Evolutionary conservation across 2,113 vertebrate species (phyloP), one percentile per base, ranked within the genome.

Genomic region (Pachycephala philippinensis): DNA sequence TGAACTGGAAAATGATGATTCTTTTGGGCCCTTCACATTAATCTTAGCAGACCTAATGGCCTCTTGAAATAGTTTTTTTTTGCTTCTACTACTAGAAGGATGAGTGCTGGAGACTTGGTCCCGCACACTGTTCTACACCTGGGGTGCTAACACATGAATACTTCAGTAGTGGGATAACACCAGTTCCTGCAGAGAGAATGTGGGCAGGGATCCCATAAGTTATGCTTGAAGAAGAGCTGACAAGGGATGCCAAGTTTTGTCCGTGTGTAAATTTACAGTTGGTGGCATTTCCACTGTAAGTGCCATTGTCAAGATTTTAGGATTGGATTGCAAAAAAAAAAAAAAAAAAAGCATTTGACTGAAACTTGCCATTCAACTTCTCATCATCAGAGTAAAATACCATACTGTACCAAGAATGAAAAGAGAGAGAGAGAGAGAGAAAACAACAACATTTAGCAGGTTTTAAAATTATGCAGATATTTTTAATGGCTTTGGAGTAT

Each of bases 381-480:
- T 92, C 95, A 95, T 97, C 95, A 96, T 90, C 90, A 56, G 86
- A 96, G 95, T 97, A 95, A 97, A 96, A 97, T 97, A 96, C 93
- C 95, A 96, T 97, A 96, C 96, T 96, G 93, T 94, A 96, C 79
- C 92, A 97, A 94, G 93, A 95, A 94, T 88, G 92, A 95, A 97
- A 63, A 89, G 84, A 95, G 89, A 95, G 78, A 95, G 89, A 80
- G 57, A 89, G 90, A 92, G 79, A 94, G 86, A 96, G 91, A 96
- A 96, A 97, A 96, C 95, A 97, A 97, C 95, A 97, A 97, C 96
- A 97, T 97, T 97, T 97, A 97, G 97, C 97, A 97, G 97, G 97
- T 97, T 97, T 97, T 97, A 94, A 97, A 97, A 97, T 97, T 97
- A 97, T 97, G 97, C 97, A 97, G 97, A 97, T 97, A 97, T 96